Conservation (phyloP, 2,797 vertebrate species). For the Hypotaenidia okinawae region DNA sequence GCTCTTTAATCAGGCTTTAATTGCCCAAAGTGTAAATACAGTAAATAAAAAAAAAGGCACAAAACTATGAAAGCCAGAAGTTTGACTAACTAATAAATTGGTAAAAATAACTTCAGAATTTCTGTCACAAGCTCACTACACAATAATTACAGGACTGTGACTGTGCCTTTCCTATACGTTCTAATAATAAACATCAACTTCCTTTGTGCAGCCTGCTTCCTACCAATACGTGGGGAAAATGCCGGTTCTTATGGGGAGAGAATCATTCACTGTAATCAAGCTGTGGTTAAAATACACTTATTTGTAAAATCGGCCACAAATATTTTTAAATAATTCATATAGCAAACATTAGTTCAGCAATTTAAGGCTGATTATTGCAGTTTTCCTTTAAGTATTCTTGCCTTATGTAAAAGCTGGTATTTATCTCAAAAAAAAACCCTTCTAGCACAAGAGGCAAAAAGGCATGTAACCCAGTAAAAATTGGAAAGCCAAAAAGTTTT, state of each 20-base stretch:
- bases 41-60: not conserved
- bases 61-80: not conserved
- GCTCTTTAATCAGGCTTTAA: not conserved
- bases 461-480: conserved; percentile 64
- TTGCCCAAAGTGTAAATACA: not conserved
- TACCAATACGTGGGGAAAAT: not conserved
- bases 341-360: not conserved
- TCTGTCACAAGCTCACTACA: conserved; percentile 1
- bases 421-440: conserved; percentile 1
- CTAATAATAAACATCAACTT: conserved; percentile 35
- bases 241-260: conserved; percentile 15
- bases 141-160: conserved; percentile 1
- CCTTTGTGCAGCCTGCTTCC: conserved; percentile 39
- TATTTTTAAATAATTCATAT: not conserved
- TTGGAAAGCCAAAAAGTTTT: conserved; percentile 67
- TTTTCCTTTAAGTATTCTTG: conserved; percentile 63
- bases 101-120: not conserved
- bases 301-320: conserved; percentile 24
- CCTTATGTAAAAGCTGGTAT: conserved; percentile 20
- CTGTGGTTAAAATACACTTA: not conserved
- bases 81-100: not conserved
- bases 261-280: not conserved
- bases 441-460: conserved; percentile 37
- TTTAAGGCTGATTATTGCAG: conserved; percentile 39
- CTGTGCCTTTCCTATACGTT: not conserved